Base-by-base conservation (phyloP, 2,113 vertebrate genomes). In the Melanocharis versteri region DNA sequence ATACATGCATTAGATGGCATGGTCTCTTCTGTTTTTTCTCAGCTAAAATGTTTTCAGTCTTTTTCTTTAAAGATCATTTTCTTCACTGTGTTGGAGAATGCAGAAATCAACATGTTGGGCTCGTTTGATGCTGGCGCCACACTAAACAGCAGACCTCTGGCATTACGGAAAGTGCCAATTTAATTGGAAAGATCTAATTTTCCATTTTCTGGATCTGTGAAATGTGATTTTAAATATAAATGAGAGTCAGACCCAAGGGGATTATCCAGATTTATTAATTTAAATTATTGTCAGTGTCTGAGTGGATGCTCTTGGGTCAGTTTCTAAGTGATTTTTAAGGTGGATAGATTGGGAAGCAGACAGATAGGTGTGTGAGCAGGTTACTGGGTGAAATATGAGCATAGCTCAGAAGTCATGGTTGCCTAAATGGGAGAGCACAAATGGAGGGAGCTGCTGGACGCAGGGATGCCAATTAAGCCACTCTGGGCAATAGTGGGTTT, bases 211-310 rank as follows among this genome's bases (percentile, higher is more conserved):
- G 62, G 9, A 53, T 65, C 78, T 83, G 50, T 80, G 84, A 91
- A 91, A 94, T 85, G 33, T 77, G 30, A 54, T 91, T 95, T 95
- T 80, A 83, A 91, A 76, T 77, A 65, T 42, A 85, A 84, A 91
- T 76, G 40, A 71, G 58, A 75, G 42, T 77, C 70, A 62, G 15
- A 61, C 37, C 54, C 54, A 70, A 73, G 45, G 40, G 51, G 8
- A 54, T 91, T 51, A 64, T 80, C 42, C 56, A 77, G 39, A 83
- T 44, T 62, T 73, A 91, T 91, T 79, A 13, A 39, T 85, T 93
- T 83, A 83, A 83, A 77, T 76, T 91, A 58, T 31, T 35, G 72
- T 72, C 47, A 70, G 24, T 79, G 37, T 62, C 69, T 73, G 54
- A 72, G 39, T 73, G 45, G 33, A 61, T 72, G 47, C 8, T 50